phyloP scores from a whole-genome alignment of 2,113 vertebrate genomes.

The Capricornis sumatraensis region DNA sequence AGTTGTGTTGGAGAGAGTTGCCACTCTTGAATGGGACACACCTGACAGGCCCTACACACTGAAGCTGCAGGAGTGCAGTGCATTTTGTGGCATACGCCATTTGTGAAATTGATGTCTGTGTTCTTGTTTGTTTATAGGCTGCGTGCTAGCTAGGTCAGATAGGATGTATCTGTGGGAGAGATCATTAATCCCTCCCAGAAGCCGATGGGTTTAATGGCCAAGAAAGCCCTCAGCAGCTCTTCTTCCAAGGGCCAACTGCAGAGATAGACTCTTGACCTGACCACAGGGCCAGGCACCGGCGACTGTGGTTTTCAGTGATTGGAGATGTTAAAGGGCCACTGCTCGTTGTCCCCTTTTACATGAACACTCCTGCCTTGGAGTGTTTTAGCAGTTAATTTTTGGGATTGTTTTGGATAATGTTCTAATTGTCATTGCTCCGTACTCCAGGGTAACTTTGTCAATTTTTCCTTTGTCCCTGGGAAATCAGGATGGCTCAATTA shows the following conservation, averaged over 20 bases:
- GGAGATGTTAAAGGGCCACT: neutral
- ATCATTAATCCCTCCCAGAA: neutral
- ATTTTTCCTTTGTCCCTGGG: neutral
- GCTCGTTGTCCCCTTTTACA: neutral
- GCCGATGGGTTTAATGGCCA: neutral
- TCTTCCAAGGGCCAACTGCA: neutral
- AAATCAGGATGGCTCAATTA: neutral
- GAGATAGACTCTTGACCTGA: neutral
- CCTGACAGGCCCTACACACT: neutral
- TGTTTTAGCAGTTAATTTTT: neutral
- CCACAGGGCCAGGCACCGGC: neutral
- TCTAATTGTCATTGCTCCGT: neutral
- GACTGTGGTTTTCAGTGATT: neutral
- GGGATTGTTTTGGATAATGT: neutral
- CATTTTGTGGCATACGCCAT: neutral
- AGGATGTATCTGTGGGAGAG: neutral
- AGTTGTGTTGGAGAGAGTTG: neutral
- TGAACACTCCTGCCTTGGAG: neutral
- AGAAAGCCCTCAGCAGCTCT: neutral
- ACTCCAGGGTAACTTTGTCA: neutral
- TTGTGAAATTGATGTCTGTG: neutral
- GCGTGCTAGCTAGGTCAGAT: neutral
- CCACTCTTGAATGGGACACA: neutral
- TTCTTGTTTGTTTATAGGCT: neutral
- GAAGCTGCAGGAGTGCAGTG: neutral